Base-by-base conservation (phyloP, 2,113 vertebrate species). In the Haemorhous mexicanus region DNA sequence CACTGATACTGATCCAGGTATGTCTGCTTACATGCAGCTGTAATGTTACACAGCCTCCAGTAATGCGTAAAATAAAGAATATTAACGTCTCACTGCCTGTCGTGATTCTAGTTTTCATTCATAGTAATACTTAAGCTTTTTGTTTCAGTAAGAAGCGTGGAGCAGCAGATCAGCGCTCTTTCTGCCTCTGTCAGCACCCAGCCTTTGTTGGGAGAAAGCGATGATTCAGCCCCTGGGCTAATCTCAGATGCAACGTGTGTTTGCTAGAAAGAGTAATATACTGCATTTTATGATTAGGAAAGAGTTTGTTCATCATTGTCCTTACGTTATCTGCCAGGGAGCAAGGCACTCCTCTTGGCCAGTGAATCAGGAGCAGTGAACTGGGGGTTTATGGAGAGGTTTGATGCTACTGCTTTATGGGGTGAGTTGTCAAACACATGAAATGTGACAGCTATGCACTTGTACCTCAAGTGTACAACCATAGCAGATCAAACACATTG, bases 211-310 rank as follows among this genome's bases (percentile, higher is more conserved):
- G 10, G 37, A 35, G 35, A 18, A 33, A 35, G 73, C 16, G 84
- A 39, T 76, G 87, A 72, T 58, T 91, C 85, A 92, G 94, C 67
- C 19, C 0, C 28, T 2, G 35, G 26, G 7, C 46, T 85, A 28
- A 47, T n/a, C 70, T 73, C 88, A 30, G 70, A 46, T 15, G 88
- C 18, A 46, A 41, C 19, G 3, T 17, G n/a, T 16, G 2, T 76
- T 93, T 80, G 78, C 90, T 90, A 64, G 66, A 89, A 83, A 89
- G 69, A 52, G 53, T 46, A 59, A 72, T 32, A 28, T 46, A 35
- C 1, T 44, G 7, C 26, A 21, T 58, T 73, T 73, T 63, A 47
- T 32, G 46, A 16, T 80, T 50, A 52, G 67, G 43, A 72, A 69
- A 50, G 63, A 7, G 16, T 74, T 81, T 30, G 30, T 63, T 80